These are phyloP conservation scores for Lepus americanus DNA, from an alignment of 2,113 vertebrate species.

Conservation along the genomic window DNA sequence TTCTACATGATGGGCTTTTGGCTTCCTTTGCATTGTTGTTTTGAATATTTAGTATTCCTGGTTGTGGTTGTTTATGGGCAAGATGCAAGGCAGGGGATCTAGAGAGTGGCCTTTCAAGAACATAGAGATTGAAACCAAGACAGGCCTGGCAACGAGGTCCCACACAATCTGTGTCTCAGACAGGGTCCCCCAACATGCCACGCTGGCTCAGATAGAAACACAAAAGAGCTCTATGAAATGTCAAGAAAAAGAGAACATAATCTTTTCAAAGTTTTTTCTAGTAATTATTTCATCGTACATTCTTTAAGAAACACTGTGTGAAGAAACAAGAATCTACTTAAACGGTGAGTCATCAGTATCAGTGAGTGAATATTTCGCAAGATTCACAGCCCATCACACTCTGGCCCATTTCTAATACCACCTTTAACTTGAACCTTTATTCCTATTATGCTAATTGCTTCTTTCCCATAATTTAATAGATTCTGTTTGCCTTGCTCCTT, in stretches of 20 bases:
- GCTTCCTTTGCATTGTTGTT: conserved; percentile 42
- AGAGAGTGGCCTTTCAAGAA: neutral
- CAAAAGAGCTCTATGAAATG: neutral
- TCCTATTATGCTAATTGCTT: neutral
- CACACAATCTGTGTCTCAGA: neutral
- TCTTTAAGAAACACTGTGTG: conserved; percentile 14
- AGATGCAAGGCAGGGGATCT: neutral
- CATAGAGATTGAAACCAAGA: neutral
- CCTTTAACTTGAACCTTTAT: neutral
- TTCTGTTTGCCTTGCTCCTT: conserved; percentile 33
- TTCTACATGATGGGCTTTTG: neutral
- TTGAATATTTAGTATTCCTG: neutral
- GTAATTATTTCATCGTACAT: conserved; percentile 15
- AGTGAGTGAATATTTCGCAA: conserved; percentile 34
- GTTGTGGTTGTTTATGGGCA: neutral
- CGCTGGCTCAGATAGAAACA: neutral
- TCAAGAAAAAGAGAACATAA: conserved; percentile 9
- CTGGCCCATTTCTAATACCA: neutral
- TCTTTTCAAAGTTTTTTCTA: neutral
- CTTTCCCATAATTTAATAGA: neutral
- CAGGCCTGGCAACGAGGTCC: neutral
- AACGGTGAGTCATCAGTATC: neutral
- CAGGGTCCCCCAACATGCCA: neutral
- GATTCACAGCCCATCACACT: neutral
- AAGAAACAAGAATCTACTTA: conserved; percentile 63